phyloP scores from a whole-genome alignment of 2,888 invertebrate species.

The Noctua pronuba region DNA sequence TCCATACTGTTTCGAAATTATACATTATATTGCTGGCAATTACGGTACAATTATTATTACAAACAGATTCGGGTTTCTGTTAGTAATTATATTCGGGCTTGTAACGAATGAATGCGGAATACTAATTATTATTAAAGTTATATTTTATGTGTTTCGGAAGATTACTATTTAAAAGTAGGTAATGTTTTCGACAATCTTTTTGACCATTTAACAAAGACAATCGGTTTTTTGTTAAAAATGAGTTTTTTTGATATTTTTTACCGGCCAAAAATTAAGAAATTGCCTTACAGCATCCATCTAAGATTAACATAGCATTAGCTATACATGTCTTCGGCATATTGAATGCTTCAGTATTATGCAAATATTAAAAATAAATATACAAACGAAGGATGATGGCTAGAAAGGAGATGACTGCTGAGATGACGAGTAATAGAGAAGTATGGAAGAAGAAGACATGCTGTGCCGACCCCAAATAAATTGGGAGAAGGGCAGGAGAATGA shows the following conservation, averaged over 20 bases:
- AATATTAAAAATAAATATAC: background rate
- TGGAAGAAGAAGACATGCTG: too few relatives aligned
- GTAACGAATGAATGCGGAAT: conserved; percentile 13
- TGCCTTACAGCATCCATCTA: background rate
- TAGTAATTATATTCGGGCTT: conserved; percentile 42
- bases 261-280: background rate
- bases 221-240: background rate
- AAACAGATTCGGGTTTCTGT: conserved; percentile 31
- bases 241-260: background rate
- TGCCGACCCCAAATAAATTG: too few relatives aligned
- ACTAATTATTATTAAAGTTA: conserved; percentile 5
- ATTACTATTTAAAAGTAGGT: background rate
- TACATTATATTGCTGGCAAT: conserved; percentile 32
- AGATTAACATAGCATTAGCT: background rate
- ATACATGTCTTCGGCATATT: background rate
- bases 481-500: too few relatives aligned
- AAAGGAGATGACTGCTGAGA: too few relatives aligned
- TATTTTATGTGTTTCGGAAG: background rate
- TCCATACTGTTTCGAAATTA: conserved; percentile 33
- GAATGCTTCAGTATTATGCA: too few relatives aligned
- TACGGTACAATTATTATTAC: conserved; percentile 29
- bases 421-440: too few relatives aligned
- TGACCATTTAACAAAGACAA: background rate
- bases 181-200: background rate
- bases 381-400: too few relatives aligned